Base-by-base conservation (phyloP, 92 coral and sea anemone species). In the Epizoanthus rinbou region DNA sequence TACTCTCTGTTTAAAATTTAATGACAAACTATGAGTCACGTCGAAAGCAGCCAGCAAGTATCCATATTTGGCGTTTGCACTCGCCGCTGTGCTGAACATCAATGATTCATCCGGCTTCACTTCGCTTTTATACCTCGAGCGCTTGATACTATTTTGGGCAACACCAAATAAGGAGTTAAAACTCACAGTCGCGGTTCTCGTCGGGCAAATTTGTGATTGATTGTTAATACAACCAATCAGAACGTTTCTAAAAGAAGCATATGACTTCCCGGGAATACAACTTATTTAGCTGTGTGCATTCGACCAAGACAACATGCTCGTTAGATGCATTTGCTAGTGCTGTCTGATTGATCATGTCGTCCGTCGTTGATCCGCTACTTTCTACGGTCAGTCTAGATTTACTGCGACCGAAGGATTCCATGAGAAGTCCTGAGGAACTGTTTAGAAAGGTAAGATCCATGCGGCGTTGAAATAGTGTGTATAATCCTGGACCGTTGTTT, bases 301-400 rank as follows among this genome's bases (percentile, higher is more conserved):
- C 82, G 83, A 88, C 80, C 95, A 83, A 89, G 91, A 67, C 76
- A 93, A 89, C 82, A 43, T 60, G 50, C 70, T 78, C 41, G 63
- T 78, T 37, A 62, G 63, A 57, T 43, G 56, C 21, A 21, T 56
- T 21, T 33, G 43, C 47, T 78, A 14, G 82, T 78, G 69, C 16
- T 78, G 82, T 60, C 37, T 37, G 31, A 67, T 56, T 73, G 70
- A 89, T 86, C 65, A 93, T 90, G 98, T 90, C 96, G 31, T 84
- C 92, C 73, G 98, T 92, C 45, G 98, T 97, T 62, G 99, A 97
- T 64, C 99, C 99, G 0, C 87, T 97, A 82, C 98, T 97, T 50
- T 97, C 99, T 50, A 97, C 99, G 47, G 99, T 94, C 13, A 97
- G 98, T 76, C 84, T 94, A 66, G 95, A 97, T 87, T 85, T 97